A percentile compares a stretch with the other conserved stretches of the same genome.
Evolutionary conservation across 2,113 vertebrate genomes (phyloP).

Genomic region (Etia nguti): DNA sequence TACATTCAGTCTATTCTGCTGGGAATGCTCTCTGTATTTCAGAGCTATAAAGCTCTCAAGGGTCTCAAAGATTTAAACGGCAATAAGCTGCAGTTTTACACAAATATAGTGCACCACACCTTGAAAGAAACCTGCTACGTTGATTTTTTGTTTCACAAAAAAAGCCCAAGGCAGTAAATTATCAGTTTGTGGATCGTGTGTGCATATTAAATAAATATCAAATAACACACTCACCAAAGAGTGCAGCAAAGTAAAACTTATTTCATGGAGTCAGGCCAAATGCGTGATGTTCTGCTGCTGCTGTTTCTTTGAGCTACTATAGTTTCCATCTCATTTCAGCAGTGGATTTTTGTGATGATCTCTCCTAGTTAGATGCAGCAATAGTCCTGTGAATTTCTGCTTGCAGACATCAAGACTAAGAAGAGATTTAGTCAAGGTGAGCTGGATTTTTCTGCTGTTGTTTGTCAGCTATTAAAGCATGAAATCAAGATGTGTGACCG

Average conservation of each 20-base stretch:
- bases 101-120: neutral
- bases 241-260: neutral
- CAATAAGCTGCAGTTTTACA: constrained; percentile 3
- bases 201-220: constrained; percentile 14
- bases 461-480: neutral
- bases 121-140: neutral
- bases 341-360: neutral
- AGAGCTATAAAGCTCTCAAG: constrained; percentile 2
- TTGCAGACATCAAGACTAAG: neutral
- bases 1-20: neutral
- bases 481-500: neutral
- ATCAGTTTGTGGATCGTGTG: neutral
- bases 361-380: neutral
- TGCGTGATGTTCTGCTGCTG: neutral
- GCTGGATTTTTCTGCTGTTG: neutral
- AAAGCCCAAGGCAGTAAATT: neutral
- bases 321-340: neutral
- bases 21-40: constrained; percentile 7
- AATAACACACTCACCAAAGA: constrained; percentile 11
- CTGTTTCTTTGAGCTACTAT: neutral
- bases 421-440: neutral
- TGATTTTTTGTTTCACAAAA: neutral
- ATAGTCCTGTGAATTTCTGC: neutral
- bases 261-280: constrained; percentile 22
- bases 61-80: constrained; percentile 5